A percentile compares a stretch with the other conserved stretches of the same genome.
phyloP scores from a whole-genome alignment of 2,113 vertebrate genomes.

The Cheirogaleus medius region DNA sequence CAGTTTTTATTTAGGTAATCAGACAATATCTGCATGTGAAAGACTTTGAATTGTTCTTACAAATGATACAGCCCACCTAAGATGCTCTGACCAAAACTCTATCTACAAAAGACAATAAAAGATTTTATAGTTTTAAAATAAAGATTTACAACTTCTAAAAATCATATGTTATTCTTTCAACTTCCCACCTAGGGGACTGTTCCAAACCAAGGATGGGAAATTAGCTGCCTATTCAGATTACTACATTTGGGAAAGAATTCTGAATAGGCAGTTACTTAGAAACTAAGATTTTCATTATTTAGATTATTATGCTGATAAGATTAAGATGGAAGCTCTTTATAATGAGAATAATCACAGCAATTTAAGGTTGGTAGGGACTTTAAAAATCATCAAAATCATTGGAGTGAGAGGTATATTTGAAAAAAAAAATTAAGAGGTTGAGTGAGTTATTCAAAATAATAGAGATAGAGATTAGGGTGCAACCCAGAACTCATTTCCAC shows the following conservation, averaged over 20 bases:
- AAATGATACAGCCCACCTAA: background rate
- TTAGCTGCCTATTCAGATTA: background rate
- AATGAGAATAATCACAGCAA: constrained; percentile 27
- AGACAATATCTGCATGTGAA: background rate
- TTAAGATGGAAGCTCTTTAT: background rate
- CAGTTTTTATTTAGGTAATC: background rate
- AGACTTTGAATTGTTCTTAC: background rate
- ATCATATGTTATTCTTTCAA: background rate
- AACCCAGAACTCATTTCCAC: background rate
- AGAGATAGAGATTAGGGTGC: background rate
- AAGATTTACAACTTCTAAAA: constrained; percentile 34
- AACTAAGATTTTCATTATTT: constrained; percentile 50
- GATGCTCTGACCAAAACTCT: background rate
- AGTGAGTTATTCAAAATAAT: background rate
- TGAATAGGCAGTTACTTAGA: constrained; percentile 40
- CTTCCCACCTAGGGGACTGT: background rate
- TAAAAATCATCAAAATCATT: background rate
- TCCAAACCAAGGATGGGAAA: constrained; percentile 31
- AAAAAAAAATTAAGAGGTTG: background rate
- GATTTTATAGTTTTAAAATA: constrained; percentile 33
- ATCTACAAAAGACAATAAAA: background rate
- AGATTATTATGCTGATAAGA: constrained; percentile 12
- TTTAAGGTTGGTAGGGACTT: constrained; percentile 20
- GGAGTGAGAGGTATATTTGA: background rate
- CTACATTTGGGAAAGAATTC: background rate